Conservation (phyloP, 2,888 invertebrate species). For the Drosophila niveifrons region DNA sequence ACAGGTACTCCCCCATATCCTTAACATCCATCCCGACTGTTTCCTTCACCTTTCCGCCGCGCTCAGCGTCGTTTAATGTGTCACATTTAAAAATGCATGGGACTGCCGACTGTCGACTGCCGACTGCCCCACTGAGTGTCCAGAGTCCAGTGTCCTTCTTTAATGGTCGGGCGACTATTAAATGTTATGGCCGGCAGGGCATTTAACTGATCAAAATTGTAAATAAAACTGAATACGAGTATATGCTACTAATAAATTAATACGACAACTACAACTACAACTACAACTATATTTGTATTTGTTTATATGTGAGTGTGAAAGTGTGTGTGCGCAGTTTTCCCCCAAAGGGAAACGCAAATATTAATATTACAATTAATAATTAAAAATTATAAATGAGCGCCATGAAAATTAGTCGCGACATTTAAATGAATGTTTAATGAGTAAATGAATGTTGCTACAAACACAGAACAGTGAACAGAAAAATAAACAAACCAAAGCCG, state of each 20-base stretch:
- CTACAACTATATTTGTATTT: slow-evolving; percentile 5
- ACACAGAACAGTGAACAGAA: slow-evolving; percentile 10
- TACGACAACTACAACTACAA: slow-evolving; percentile 42
- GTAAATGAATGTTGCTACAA: slow-evolving; percentile 63
- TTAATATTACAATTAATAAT: slow-evolving; percentile 70
- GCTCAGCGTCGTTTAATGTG: slow-evolving; percentile 52
- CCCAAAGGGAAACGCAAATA: slow-evolving; percentile 35
- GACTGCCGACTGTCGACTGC: slow-evolving; percentile 26
- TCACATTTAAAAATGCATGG: slow-evolving; percentile 72
- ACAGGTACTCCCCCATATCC: slow-evolving; percentile 24
- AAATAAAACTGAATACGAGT: slow-evolving; percentile 62
- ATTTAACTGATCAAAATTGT: slow-evolving; percentile 74
- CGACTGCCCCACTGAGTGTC: background rate
- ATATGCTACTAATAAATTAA: slow-evolving; percentile 55
- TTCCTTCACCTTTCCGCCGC: slow-evolving; percentile 6
- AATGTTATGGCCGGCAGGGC: slow-evolving; percentile 49
- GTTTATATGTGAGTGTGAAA: slow-evolving; percentile 23
- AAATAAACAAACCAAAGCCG: slow-evolving; percentile 4
- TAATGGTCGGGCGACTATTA: slow-evolving; percentile 59
- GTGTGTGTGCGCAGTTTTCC: slow-evolving; percentile 19
- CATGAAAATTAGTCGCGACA: slow-evolving; percentile 77
- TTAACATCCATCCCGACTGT: background rate
- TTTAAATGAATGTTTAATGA: slow-evolving; percentile 80
- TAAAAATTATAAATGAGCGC: slow-evolving; percentile 64
- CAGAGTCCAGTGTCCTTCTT: slow-evolving; percentile 25